phyloP scores from a whole-genome alignment of 2,888 invertebrate genomes.

The Schizotus pectinicornis region DNA sequence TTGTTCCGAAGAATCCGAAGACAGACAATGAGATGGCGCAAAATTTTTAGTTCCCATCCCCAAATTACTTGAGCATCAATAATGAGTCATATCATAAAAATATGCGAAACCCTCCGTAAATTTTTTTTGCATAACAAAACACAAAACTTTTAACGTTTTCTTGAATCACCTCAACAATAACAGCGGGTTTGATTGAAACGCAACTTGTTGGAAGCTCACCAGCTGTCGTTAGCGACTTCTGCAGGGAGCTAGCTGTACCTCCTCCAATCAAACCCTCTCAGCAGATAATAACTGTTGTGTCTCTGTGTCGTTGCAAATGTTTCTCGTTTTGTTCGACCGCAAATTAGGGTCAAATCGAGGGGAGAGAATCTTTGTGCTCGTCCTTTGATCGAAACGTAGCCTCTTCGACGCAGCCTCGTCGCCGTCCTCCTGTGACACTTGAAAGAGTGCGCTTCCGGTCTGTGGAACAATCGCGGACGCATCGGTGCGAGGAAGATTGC shows the following conservation, averaged over 20 bases:
- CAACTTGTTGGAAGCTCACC: not conserved
- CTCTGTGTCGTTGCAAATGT: not conserved
- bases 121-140: no score
- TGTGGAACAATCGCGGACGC: constrained; percentile 52
- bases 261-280: not conserved
- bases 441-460: constrained; percentile 54
- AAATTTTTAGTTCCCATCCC: no score
- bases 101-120: no score
- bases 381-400: constrained; percentile 8
- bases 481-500: constrained; percentile 54
- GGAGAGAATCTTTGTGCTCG: not conserved
- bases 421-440: constrained; percentile 47
- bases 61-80: no score
- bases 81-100: no score
- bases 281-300: not conserved
- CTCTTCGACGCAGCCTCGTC: constrained; percentile 5
- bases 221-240: not conserved
- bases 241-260: not conserved
- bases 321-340: not conserved
- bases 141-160: not conserved
- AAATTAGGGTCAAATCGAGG: no score
- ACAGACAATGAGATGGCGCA: no score
- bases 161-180: no score
- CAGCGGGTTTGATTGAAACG: no score
- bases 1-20: no score